Evolutionary conservation across 1,140 invertebrate genomes (phyloP), one percentile per base, ranked within the genome.

Genomic region (Procambarus virginalis): DNA sequence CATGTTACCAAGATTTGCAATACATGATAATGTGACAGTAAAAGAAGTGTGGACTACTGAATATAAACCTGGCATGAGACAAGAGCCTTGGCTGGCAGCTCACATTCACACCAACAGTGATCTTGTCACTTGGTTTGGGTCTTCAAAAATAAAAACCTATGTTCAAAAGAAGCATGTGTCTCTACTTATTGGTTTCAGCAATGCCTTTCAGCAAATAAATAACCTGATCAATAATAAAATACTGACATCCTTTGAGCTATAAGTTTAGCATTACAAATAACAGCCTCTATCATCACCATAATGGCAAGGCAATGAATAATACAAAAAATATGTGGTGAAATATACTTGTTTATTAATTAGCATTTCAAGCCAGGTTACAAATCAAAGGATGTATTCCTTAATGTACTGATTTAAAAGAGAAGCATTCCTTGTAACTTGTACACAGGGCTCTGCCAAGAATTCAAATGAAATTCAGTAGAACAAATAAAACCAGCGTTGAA

Each of bases 41-140:
- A 20, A 22, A 73, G 2, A 22, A 20, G 20, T 20, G 68, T 20
- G 4, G 8, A 73, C n/a, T 34, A 73, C 8, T 20, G 8, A 73
- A 73, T 6, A 34, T 34, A 34, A 34, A 73, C 6, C 6, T 9
- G 3, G n/a, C 14, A 20, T 73, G 20, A 73, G 8, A 68, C 8
- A 68, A 48, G 46, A 82, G 80, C 80, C 34, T 82, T 68, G 34
- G 55, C 49, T 85, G 51, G 75, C 84, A 85, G 84, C 70, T 70
- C 58, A 85, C 84, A 85, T 77, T 85, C 84, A 85, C 22, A 76
- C 10, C 70, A 85, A 51, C 84, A 85, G 4, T 77, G 48, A 68
- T 22, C 10, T 84, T 76, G 51, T 85, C 73, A 77, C 34, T 9
- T 75, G 45, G 64, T 76, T 58, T n/a, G 49, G 76, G 46, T 80